These are phyloP conservation scores for Cosmorhoe ocellata DNA, from an alignment of 2,888 invertebrate genomes.

Conservation along the genomic window DNA sequence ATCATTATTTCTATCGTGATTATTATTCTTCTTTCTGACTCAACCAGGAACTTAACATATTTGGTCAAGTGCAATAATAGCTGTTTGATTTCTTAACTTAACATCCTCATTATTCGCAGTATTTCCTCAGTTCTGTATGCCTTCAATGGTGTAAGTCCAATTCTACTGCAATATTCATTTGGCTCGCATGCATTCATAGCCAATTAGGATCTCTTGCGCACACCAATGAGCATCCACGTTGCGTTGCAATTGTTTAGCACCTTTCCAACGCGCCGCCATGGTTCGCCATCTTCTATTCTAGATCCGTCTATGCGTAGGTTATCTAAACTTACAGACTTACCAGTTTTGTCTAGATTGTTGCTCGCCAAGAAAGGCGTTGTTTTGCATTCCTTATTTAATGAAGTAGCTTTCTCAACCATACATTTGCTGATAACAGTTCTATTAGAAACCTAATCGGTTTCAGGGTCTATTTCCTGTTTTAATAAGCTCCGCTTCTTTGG, in stretches of 20 bases:
- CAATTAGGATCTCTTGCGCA: conserved; percentile 52
- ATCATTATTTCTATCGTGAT: no score
- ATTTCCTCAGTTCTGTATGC: background rate
- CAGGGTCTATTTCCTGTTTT: conserved; percentile 10
- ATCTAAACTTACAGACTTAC: conserved; percentile 9
- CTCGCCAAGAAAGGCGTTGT: conserved; percentile 26
- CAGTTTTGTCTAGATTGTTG: conserved; percentile 19
- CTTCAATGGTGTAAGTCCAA: background rate
- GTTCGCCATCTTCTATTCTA: conserved; percentile 15
- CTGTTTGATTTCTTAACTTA: no score
- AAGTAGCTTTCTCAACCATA: conserved; percentile 24
- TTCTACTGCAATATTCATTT: conserved; percentile 12
- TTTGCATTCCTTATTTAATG: conserved; percentile 32
- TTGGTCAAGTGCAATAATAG: no score
- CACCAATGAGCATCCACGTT: conserved; percentile 44
- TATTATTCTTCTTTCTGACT: background rate
- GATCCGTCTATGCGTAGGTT: conserved; percentile 20
- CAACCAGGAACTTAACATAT: no score
- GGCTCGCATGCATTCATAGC: conserved; percentile 34
- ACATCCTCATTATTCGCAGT: background rate
- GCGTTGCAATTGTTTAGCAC: conserved; percentile 27
- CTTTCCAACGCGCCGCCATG: conserved; percentile 14
- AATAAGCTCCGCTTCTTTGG: background rate
- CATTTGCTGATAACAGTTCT: conserved; percentile 25
- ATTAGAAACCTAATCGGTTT: conserved; percentile 22